phyloP scores from a whole-genome alignment of 2,888 invertebrate genomes.

The Zaprionus lineosus region DNA sequence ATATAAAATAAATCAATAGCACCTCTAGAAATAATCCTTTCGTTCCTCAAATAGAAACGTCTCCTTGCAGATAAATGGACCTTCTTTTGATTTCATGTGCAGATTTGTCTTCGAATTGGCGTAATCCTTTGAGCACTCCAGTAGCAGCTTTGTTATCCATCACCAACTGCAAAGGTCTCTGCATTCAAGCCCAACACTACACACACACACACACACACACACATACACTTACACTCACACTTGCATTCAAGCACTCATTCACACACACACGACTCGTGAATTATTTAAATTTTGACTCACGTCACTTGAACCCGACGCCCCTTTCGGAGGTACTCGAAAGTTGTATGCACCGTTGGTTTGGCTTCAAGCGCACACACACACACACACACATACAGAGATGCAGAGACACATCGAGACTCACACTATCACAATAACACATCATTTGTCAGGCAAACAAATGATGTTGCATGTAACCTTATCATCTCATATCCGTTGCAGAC shows the following conservation, averaged over 20 bases:
- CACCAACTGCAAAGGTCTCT: conserved; percentile 23
- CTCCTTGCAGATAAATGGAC: conserved; percentile 18
- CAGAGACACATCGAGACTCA: no score
- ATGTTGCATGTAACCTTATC: conserved; percentile 77
- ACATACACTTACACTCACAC: background rate
- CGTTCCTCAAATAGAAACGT: background rate
- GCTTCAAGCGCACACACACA: no score
- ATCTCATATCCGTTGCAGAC: conserved; percentile 73
- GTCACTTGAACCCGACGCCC: conserved; percentile 54
- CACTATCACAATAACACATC: conserved; percentile 75
- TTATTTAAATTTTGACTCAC: conserved; percentile 65
- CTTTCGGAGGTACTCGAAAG: conserved; percentile 51
- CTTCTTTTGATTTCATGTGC: background rate
- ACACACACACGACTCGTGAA: conserved; percentile 40
- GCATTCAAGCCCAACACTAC: conserved; percentile 8
- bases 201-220: conserved; percentile 4
- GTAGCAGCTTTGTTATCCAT: conserved; percentile 32
- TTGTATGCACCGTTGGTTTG: conserved; percentile 37
- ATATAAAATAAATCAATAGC: background rate
- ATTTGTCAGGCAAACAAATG: conserved; percentile 77
- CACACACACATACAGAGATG: no score
- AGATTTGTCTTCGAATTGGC: conserved; percentile 17
- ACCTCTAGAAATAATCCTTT: no score
- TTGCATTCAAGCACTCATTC: background rate
- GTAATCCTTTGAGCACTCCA: conserved; percentile 45